A percentile compares a stretch with the other conserved stretches of the same genome.
phyloP scores from a whole-genome alignment of 2,888 invertebrate species.

The Diachrysia chrysitis region DNA sequence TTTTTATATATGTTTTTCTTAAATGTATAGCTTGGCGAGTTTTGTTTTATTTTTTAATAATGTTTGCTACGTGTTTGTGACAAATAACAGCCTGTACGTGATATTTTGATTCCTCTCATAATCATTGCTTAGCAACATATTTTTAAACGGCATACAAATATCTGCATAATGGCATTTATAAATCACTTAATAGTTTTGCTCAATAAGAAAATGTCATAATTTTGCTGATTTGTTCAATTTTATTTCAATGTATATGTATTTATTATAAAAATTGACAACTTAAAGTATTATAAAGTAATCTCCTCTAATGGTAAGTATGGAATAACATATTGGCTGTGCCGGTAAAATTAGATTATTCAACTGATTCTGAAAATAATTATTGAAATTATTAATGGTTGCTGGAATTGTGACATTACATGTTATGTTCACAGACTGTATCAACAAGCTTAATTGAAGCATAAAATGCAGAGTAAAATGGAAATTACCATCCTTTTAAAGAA shows the following conservation, averaged over 20 bases:
- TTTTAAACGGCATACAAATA: slow-evolving; percentile 25
- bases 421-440: slow-evolving; percentile 27
- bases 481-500: slow-evolving; percentile 59
- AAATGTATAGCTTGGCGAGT: slow-evolving; percentile 78
- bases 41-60: slow-evolving; percentile 67
- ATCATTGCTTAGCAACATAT: slow-evolving; percentile 43
- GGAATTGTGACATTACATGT: slow-evolving; percentile 37
- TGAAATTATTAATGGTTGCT: slow-evolving; percentile 36
- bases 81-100: slow-evolving; percentile 50
- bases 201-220: slow-evolving; percentile 34
- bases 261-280: slow-evolving; percentile 57
- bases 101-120: slow-evolving; percentile 52
- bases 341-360: slow-evolving; percentile 64
- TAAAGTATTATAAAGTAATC: slow-evolving; percentile 70
- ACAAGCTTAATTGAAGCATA: slow-evolving; percentile 30
- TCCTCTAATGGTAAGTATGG: slow-evolving; percentile 71
- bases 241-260: slow-evolving; percentile 50
- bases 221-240: slow-evolving; percentile 48
- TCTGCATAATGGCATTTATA: slow-evolving; percentile 28
- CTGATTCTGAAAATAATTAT: slow-evolving; percentile 55
- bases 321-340: slow-evolving; percentile 83
- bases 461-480: too few species aligned
- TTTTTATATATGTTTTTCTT: slow-evolving; percentile 82
- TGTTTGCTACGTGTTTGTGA: slow-evolving; percentile 62
- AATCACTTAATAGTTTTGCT: slow-evolving; percentile 51